These are phyloP conservation scores for Syrrhaptes paradoxus DNA, from an alignment of 2,113 vertebrate species.

Conservation along the genomic window DNA sequence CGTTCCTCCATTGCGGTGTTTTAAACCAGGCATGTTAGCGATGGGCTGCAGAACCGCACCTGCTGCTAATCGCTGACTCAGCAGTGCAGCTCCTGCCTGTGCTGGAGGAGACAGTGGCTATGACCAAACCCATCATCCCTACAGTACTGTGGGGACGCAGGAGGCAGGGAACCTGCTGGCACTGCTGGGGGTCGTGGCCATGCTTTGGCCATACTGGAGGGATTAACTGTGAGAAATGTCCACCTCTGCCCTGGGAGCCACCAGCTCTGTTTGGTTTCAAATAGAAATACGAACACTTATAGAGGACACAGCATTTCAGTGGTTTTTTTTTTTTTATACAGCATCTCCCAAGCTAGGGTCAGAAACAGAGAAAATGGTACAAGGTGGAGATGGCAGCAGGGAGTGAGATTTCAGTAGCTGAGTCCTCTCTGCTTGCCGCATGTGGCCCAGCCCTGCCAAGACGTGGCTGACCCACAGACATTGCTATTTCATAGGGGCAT, in stretches of 20 bases:
- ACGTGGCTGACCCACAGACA: fast-evolving
- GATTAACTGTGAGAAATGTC: background rate
- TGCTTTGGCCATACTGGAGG: background rate
- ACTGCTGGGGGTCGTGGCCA: background rate
- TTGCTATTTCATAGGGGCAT: background rate
- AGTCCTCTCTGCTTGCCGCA: background rate
- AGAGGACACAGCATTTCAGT: background rate
- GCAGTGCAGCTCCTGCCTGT: background rate
- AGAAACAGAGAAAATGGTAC: background rate
- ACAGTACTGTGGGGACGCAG: fast-evolving
- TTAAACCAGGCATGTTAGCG: background rate
- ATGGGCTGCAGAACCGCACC: background rate
- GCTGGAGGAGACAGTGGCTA: background rate
- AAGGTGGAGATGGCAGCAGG: background rate
- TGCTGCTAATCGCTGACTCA: background rate
- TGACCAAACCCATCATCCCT: background rate
- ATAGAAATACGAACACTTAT: background rate
- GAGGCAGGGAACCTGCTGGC: background rate
- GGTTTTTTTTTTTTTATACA: background rate
- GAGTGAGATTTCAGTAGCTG: background rate
- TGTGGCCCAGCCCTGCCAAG: background rate
- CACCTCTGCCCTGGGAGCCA: background rate
- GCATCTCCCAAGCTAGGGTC: background rate
- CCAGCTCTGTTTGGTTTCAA: background rate
- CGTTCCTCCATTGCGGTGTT: background rate